Evolutionary conservation across 2,113 vertebrate species (phyloP).

Genomic region (Albula goreensis): DNA sequence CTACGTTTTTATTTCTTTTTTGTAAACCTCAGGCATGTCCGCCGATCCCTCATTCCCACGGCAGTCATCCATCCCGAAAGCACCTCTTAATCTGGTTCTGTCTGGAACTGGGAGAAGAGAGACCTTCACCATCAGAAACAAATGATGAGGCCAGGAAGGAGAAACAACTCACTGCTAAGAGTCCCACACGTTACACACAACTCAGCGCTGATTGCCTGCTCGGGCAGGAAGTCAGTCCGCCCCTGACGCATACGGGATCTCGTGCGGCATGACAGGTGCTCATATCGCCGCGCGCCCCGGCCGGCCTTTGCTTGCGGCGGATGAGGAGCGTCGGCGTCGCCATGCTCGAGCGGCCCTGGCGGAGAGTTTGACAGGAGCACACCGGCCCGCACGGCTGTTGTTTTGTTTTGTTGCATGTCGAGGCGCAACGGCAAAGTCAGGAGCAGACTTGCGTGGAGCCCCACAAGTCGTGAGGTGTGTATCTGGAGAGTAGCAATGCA

Average conservation of each 20-base stretch:
- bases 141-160: constrained; percentile 66
- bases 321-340: not conserved
- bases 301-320: not conserved
- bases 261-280: not conserved
- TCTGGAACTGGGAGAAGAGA: constrained; percentile 65
- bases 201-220: constrained; percentile 15
- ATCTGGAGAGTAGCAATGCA: not conserved
- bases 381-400: not conserved
- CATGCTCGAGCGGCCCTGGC: not conserved
- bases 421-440: not conserved
- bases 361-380: not conserved
- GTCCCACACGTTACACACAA: constrained; percentile 35
- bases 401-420: constrained; percentile 6
- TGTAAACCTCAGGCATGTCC: constrained; percentile 57
- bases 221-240: not conserved
- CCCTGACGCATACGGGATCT: not conserved
- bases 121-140: constrained; percentile 74
- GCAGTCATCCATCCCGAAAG: constrained; percentile 69
- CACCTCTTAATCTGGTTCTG: constrained; percentile 76
- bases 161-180: constrained; percentile 65
- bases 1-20: constrained; percentile 32
- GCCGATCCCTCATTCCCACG: constrained; percentile 70
- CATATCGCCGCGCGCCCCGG: not conserved
- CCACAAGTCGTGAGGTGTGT: not conserved
- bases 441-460: not conserved